phyloP scores from a whole-genome alignment of 2,113 vertebrate genomes.

The Circaetus gallicus region DNA sequence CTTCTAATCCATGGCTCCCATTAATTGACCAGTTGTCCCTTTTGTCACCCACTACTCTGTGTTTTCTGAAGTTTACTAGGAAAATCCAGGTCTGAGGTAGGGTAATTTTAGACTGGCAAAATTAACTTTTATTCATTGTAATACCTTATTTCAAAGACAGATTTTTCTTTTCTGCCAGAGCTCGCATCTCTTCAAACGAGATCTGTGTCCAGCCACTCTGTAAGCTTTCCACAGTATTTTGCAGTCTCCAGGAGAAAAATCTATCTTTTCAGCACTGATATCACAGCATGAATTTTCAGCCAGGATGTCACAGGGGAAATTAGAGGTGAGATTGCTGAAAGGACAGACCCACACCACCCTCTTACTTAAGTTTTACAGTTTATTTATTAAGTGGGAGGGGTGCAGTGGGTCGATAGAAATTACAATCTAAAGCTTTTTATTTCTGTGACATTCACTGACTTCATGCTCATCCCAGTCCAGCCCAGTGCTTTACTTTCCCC shows the following conservation, averaged over 20 bases:
- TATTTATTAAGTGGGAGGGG: background rate
- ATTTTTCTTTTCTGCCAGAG: background rate
- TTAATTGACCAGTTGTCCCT: background rate
- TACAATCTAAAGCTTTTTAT: background rate
- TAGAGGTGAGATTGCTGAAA: background rate
- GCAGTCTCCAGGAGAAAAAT: background rate
- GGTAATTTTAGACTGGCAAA: background rate
- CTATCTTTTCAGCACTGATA: background rate
- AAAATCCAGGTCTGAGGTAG: background rate
- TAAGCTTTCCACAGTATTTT: background rate
- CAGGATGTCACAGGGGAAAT: background rate
- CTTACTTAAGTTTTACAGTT: background rate
- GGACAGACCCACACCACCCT: background rate
- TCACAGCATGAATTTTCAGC: background rate
- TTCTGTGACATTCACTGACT: background rate
- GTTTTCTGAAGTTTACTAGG: background rate
- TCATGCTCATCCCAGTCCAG: accelerated
- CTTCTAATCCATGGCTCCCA: background rate
- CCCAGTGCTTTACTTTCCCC: background rate
- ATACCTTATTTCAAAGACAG: background rate
- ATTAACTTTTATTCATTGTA: background rate
- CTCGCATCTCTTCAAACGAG: background rate
- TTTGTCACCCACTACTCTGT: background rate
- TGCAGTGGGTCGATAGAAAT: background rate
- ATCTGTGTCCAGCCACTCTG: background rate